Evolutionary conservation across 2,888 invertebrate genomes (phyloP), one percentile per base, ranked within the genome.

Genomic region (Caenorhabditis wallacei): DNA sequence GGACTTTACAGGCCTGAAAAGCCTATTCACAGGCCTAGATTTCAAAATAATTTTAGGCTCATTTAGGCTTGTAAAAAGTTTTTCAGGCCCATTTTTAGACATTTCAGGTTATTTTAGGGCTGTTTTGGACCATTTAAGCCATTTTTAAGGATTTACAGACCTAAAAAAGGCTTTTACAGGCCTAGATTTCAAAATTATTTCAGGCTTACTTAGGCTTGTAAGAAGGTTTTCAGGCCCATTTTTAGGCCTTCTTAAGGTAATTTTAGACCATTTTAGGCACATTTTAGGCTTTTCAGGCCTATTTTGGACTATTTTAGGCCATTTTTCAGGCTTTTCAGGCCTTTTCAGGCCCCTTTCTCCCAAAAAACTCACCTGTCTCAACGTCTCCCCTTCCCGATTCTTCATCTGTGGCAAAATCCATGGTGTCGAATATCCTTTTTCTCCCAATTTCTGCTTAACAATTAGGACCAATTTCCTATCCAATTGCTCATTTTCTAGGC

Each of bases 351-450:
- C 26, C 10, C 46, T 35, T 24, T 16, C 11, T 11, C 35, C 2
- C 20, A 53, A 35, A 35, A 35, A 35, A 26, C 10, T 30, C 40
- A 90, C 91, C 87, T 91, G 84, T 84, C 87, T 75, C 24, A 91
- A 82, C 24, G 88, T 80, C 69, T 90, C 91, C 13, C 88, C 89
- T 8, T 84, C 70, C 7, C 71, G 24, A 69, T 90, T 79, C 59
- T 84, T 82, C 51, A 87, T 75, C 75, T 89, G 89, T 1, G 91
- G 91, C 3, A 91, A 66, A 63, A 89, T 89, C 91, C 91, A 91
- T 8, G 90, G 89, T 13, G 88, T 87, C 11, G 70, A 8, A 56
- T 89, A 82, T 0, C 24, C 22, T 37, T 66, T 46, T 13, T 81
- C 71, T 16, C 81, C 84, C 48, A 85, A 78, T 53, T 71, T 80